These are phyloP conservation scores for Caprella mutica DNA, from an alignment of 2,888 invertebrate species.

Conservation along the genomic window DNA sequence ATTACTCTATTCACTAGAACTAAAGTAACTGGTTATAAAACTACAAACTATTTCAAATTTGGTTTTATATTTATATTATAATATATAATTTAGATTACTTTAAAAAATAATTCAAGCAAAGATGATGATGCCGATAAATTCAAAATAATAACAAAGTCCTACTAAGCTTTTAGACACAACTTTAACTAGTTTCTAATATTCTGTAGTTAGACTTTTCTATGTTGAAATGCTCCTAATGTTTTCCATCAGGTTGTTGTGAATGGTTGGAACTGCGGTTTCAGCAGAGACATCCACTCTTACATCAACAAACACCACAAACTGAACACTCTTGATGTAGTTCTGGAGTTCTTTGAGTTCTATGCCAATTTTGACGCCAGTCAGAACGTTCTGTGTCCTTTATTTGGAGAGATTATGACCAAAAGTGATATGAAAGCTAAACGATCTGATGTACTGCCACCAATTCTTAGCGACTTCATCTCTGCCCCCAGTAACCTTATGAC, in stretches of 20 bases:
- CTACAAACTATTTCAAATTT: too few species aligned
- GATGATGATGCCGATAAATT: too few species aligned
- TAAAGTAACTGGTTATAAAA: too few species aligned
- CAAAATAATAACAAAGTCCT: too few species aligned
- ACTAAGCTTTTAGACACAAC: too few species aligned
- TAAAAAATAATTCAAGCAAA: too few species aligned
- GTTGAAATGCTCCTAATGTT: too few species aligned
- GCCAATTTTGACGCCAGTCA: conserved; percentile 9
- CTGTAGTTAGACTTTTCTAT: too few species aligned
- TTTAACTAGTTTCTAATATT: too few species aligned
- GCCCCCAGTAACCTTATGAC: conserved; percentile 7
- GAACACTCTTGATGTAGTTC: conserved; percentile 13
- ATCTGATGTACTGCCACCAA: neutral
- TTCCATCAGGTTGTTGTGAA: conserved; percentile 10
- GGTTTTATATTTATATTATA: too few species aligned
- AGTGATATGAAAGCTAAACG: neutral
- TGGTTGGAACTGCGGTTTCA: conserved; percentile 27
- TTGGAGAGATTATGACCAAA: conserved; percentile 15
- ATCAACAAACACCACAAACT: conserved; percentile 1
- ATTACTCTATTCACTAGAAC: too few species aligned
- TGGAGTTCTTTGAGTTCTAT: conserved; percentile 23
- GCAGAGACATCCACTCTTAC: conserved; percentile 6
- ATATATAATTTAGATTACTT: too few species aligned
- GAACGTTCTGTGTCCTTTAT: conserved; percentile 22
- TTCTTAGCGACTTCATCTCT: conserved; percentile 10